Base-by-base conservation (phyloP, 2,797 vertebrate genomes). In the Acestrorhynchus altus region DNA sequence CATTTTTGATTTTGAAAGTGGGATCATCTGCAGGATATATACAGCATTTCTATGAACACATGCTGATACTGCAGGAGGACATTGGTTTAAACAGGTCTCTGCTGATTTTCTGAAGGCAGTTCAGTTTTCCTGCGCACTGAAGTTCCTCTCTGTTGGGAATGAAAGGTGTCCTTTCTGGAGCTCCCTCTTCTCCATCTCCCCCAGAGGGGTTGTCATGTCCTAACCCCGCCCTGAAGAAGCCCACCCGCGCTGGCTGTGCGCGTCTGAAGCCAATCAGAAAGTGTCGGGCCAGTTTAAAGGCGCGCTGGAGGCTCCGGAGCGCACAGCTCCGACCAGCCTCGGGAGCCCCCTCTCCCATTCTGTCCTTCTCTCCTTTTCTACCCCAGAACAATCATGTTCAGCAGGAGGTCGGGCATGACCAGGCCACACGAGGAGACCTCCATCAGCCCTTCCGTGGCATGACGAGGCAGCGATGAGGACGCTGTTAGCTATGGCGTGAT, bases 231-330 rank as follows among this genome's bases (percentile, higher is more conserved):
- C 80, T 40, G n/a, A 54, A 4, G 22, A 56, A 63, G 66, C n/a
- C 47, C 77, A 66, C 69, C 74, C 77, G 74, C 74, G 64, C 20
- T 54, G 59, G 22, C 87, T 90, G 77, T 31, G 24, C 24, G 39
- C 54, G 22, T 35, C 42, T 11, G 8, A 40, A 75, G 68, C 74
- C 74, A 82, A 82, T 84, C 74, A 75, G 74, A 75, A 68, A 57
- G n/a, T 67, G 61, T 51, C 56, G 4, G 44, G 22, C 39, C 47
- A 42, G 69, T 70, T 69, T 68, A 70, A 79, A 77, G 46, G 64
- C 77, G 54, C 52, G 68, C 77, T 39, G 70, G 64, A 46, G 39
- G 31, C 68, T 26, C 4, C 15, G 56, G 5, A 20, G 3, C 10
- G n/a, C 39, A 40, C 39, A 40, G 39, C n/a, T n/a, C n/a, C n/a